Percentiles rank a stretch among this genome's conserved stretches.
Conservation (phyloP, 1,140 invertebrate species). For the Drosophila triauraria region DNA sequence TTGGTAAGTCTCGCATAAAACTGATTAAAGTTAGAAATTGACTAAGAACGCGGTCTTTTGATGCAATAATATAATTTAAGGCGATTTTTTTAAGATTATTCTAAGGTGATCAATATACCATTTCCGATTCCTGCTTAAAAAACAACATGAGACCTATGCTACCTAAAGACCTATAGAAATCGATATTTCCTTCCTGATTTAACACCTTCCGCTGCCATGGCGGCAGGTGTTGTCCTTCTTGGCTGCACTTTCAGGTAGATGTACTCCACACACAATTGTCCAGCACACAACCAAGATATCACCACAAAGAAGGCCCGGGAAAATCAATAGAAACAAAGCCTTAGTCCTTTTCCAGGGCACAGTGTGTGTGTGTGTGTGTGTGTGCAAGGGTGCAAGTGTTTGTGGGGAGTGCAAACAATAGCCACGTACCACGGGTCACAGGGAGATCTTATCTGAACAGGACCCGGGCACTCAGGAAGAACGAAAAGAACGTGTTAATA, state of each 20-base stretch:
- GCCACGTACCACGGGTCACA: conserved; percentile 55
- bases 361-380: conserved; percentile 46
- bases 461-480: conserved; percentile 9
- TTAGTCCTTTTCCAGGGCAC: conserved; percentile 31
- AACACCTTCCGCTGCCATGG: conserved; percentile 30
- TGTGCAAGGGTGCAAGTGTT: conserved; percentile 25
- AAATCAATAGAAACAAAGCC: conserved; percentile 76
- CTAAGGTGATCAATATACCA: not conserved
- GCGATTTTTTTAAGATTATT: not conserved
- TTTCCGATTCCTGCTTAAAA: not conserved
- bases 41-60: no score
- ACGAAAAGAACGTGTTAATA: conserved; percentile 69
- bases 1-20: no score
- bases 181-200: conserved; percentile 52
- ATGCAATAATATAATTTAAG: no score
- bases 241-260: conserved; percentile 40
- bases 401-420: conserved; percentile 55
- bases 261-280: conserved; percentile 26
- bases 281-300: conserved; percentile 4
- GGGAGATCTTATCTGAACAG: conserved; percentile 57
- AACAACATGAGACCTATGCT: not conserved
- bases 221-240: conserved; percentile 26
- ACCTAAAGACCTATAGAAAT: conserved; percentile 22
- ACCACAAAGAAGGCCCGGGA: conserved; percentile 30
- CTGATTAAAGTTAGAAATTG: no score